Conservation (phyloP, 2,888 invertebrate genomes). For the Oxycera nigricornis region DNA sequence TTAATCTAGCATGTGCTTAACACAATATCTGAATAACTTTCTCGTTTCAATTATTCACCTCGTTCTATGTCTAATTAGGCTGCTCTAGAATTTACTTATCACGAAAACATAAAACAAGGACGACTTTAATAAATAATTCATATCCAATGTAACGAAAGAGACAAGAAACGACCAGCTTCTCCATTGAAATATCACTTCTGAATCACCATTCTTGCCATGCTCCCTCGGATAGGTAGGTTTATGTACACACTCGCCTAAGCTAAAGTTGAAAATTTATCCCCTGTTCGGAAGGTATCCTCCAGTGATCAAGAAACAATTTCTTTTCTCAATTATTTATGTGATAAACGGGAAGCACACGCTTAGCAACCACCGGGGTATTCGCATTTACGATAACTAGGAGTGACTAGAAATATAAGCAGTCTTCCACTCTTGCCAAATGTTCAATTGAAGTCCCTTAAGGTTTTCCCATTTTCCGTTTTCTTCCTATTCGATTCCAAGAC, state of each 20-base stretch:
- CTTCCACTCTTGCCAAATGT: neutral
- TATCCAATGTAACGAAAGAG: neutral
- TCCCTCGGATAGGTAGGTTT: neutral
- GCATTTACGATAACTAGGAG: constrained; percentile 33
- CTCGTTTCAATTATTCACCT: neutral
- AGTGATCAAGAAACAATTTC: constrained; percentile 62
- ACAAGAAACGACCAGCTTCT: neutral
- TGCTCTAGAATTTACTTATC: neutral
- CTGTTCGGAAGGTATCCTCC: constrained; percentile 56
- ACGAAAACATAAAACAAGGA: constrained; percentile 23
- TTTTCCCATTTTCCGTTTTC: constrained; percentile 1
- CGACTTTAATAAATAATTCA: constrained; percentile 26
- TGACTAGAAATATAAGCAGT: constrained; percentile 25
- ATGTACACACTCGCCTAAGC: neutral
- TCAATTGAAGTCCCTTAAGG: constrained; percentile 36
- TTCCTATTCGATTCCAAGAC: neutral
- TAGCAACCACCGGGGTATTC: neutral
- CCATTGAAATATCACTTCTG: constrained; percentile 12
- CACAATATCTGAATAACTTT: constrained; percentile 1
- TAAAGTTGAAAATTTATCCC: constrained; percentile 35
- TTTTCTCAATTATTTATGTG: constrained; percentile 52
- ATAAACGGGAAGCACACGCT: constrained; percentile 47
- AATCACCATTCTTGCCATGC: neutral
- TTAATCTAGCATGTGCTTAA: too few relatives aligned
- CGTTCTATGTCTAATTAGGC: constrained; percentile 1